A percentile compares a stretch with the other conserved stretches of the same genome.
Evolutionary conservation across 2,113 vertebrate genomes (phyloP).

Genomic region (Pleuronectes platessa): DNA sequence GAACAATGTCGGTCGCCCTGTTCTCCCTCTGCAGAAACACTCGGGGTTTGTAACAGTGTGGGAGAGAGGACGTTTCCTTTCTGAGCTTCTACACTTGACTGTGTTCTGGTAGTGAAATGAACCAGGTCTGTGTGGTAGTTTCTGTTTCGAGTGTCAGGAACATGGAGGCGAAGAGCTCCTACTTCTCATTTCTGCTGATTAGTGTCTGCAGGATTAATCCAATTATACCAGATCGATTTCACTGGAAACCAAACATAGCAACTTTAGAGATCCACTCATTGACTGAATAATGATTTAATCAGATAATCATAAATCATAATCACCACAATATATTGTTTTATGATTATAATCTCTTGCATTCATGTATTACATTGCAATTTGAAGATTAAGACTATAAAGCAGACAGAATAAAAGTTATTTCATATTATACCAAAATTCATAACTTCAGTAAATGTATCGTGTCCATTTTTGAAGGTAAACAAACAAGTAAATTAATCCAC

Average conservation of each 20-base stretch:
- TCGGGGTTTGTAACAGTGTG: not conserved
- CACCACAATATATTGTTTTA: not conserved
- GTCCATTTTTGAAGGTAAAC: too few species aligned
- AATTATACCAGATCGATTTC: not conserved
- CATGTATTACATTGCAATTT: too few species aligned
- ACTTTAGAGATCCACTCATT: not conserved
- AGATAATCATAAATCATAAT: not conserved
- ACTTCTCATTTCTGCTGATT: not conserved
- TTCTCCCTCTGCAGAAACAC: not conserved
- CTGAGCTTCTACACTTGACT: not conserved
- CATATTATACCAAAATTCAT: too few species aligned
- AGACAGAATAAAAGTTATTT: too few species aligned
- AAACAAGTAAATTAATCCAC: too few species aligned
- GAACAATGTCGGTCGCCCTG: slow-evolving; percentile 46
- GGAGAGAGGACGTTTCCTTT: slow-evolving; percentile 12
- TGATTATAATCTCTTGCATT: too few species aligned
- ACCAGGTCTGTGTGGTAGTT: slow-evolving; percentile 4
- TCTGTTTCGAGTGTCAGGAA: not conserved
- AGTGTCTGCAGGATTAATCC: not conserved
- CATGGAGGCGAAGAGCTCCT: not conserved
- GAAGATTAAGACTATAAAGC: too few species aligned
- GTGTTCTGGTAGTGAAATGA: not conserved
- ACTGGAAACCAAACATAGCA: not conserved
- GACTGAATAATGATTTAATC: not conserved
- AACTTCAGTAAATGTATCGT: too few species aligned